Evolutionary conservation across 2,113 vertebrate genomes (phyloP), one percentile per base, ranked within the genome.

Genomic region (Trachemys scripta): DNA sequence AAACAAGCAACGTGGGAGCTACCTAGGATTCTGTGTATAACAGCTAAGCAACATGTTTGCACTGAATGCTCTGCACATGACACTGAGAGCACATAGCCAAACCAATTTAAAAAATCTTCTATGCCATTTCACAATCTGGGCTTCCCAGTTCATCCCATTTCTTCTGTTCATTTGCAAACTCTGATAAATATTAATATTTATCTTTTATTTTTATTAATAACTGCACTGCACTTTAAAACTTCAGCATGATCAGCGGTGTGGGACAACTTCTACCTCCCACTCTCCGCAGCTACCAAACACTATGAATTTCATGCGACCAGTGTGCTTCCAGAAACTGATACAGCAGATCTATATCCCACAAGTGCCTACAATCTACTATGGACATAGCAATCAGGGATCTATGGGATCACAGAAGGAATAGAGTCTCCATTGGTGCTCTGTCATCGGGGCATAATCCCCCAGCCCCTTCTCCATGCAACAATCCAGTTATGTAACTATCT

Each of bases 1-100:
- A 47, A 78, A 49, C 0, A 1, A 53, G 69, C 54, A 1, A 7
- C 0, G 1, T 1, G 1, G 7, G 91, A 80, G 38, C 45, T 57
- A 22, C 20, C 38, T 76, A 11, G 38, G n/a, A 25, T 10, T 76
- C 22, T 76, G 22, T 13, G 31, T 76, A 24, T 19, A 42, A 45
- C 22, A 24, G 72, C 38, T 11, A 22, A 76, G 72, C 38, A 45
- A 75, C 9, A 75, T 53, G 94, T 50, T 31, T 2, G 7, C 2
- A 3, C 57, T 51, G 86, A 29, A 31, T 51, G 2, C 87, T 51
- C 62, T 76, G 92, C 62, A 9, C 0, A 0, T 65, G 86, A 50
- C 27, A 13, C 88, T 51, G 38, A 2, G 53, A 83, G 75, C 79
- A 65, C 69, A 8, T 35, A n/a, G 14, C 65, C 35, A 17, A n/a